Evolutionary conservation across 1,140 invertebrate species (phyloP).

Genomic region (Cydia splendana): DNA sequence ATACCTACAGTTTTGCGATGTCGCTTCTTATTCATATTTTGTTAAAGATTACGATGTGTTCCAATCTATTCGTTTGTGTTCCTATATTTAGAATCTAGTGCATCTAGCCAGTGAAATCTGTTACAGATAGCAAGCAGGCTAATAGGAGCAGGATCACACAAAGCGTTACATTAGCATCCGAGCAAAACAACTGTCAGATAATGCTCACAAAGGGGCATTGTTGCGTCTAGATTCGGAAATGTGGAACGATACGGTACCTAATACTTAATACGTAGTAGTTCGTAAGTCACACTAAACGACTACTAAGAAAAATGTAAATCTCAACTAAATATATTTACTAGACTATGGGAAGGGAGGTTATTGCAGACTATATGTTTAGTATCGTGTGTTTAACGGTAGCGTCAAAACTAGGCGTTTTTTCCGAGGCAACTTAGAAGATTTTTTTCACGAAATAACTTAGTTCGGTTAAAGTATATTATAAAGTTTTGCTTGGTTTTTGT

Average conservation of each 20-base stretch:
- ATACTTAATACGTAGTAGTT: no score
- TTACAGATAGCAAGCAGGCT: constrained; percentile 13
- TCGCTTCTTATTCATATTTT: no score
- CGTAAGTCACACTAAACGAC: background rate
- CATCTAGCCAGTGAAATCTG: constrained; percentile 12
- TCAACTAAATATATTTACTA: background rate
- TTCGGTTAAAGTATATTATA: no score
- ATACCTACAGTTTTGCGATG: no score
- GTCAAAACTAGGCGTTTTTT: no score
- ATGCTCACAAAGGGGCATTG: constrained; percentile 25
- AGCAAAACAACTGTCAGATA: constrained; percentile 4
- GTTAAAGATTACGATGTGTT: no score
- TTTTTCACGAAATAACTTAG: no score
- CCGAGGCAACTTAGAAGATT: no score
- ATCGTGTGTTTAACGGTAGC: no score
- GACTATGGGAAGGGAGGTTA: no score
- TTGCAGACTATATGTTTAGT: no score
- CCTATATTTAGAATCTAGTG: constrained; percentile 10
- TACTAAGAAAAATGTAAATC: background rate
- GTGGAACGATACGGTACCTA: background rate
- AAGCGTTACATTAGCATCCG: constrained; percentile 5
- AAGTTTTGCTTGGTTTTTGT: no score
- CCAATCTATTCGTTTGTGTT: background rate
- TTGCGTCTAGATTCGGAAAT: constrained; percentile 11
- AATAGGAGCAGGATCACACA: background rate